Conservation (phyloP, 1,140 invertebrate genomes). For the Bombus sibiricus region DNA sequence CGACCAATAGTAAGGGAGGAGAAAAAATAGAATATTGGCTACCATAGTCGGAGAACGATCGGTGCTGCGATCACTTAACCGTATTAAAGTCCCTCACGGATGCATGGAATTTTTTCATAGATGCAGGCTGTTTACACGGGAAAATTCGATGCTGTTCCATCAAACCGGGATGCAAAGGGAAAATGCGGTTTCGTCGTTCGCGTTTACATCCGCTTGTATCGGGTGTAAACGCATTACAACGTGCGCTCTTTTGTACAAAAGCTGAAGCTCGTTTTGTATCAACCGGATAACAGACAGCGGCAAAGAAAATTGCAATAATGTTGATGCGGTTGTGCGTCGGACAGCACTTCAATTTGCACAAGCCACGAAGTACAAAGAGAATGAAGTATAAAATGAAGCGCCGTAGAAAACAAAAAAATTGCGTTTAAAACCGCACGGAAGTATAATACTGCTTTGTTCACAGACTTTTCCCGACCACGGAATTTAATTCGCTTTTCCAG, state of each 20-base stretch:
- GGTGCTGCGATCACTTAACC: slow-evolving; percentile 41
- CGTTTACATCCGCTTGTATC: slow-evolving; percentile 39
- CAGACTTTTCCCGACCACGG: slow-evolving; percentile 17
- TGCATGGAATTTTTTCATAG: slow-evolving; percentile 61
- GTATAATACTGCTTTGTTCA: slow-evolving; percentile 28
- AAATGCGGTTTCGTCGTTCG: slow-evolving; percentile 33
- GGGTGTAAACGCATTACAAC: slow-evolving; percentile 49
- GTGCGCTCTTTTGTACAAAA: slow-evolving; percentile 10
- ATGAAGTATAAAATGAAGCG: slow-evolving; percentile 45
- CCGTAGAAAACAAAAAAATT: slow-evolving; percentile 9
- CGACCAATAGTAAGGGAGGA: background rate
- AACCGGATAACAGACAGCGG: background rate
- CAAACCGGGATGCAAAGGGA: slow-evolving; percentile 41
- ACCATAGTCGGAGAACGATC: slow-evolving; percentile 41
- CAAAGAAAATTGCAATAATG: slow-evolving; percentile 48
- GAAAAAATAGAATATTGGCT: background rate
- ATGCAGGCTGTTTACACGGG: slow-evolving; percentile 49
- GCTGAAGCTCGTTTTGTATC: slow-evolving; percentile 8
- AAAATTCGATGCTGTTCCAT: slow-evolving; percentile 59
- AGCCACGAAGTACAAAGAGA: slow-evolving; percentile 44
- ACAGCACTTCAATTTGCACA: slow-evolving; percentile 54
- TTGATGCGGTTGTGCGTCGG: slow-evolving; percentile 44
- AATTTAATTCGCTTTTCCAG: slow-evolving; percentile 50
- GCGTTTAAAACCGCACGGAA: slow-evolving; percentile 7
- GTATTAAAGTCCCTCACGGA: slow-evolving; percentile 62